Percentiles rank a stretch among this genome's conserved stretches.
phyloP scores from a whole-genome alignment of 2,797 vertebrate genomes.

The Momotus momota region DNA sequence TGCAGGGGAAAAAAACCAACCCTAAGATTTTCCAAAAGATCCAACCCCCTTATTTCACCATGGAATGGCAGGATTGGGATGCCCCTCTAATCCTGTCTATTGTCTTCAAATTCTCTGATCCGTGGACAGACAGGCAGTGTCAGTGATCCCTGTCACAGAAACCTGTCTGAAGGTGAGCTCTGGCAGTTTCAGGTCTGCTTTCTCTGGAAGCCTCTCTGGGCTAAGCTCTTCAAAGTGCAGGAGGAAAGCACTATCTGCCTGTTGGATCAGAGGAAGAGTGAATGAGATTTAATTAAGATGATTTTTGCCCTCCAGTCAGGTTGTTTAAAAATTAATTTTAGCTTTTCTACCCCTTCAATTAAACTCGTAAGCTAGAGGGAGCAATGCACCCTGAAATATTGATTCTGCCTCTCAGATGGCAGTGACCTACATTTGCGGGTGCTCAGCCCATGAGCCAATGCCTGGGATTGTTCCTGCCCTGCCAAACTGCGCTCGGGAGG shows the following conservation, averaged over 20 bases:
- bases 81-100: neutral
- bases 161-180: neutral
- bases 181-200: neutral
- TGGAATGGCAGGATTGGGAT: neutral
- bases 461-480: neutral
- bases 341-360: neutral
- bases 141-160: neutral
- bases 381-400: neutral
- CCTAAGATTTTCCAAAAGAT: neutral
- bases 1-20: neutral
- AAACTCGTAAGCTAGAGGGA: neutral
- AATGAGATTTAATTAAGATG: constrained; percentile 53
- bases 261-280: constrained; percentile 32
- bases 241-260: constrained; percentile 22
- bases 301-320: constrained; percentile 48
- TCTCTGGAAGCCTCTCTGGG: neutral
- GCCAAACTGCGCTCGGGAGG: neutral
- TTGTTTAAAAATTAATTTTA: constrained; percentile 44
- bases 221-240: constrained; percentile 28
- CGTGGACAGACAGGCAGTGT: rapidly evolving
- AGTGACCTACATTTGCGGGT: neutral
- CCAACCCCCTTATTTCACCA: neutral
- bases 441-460: neutral
- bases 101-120: neutral
- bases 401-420: neutral